These are phyloP conservation scores for Poecilia latipinna DNA, from an alignment of 2,113 vertebrate species.

Conservation along the genomic window DNA sequence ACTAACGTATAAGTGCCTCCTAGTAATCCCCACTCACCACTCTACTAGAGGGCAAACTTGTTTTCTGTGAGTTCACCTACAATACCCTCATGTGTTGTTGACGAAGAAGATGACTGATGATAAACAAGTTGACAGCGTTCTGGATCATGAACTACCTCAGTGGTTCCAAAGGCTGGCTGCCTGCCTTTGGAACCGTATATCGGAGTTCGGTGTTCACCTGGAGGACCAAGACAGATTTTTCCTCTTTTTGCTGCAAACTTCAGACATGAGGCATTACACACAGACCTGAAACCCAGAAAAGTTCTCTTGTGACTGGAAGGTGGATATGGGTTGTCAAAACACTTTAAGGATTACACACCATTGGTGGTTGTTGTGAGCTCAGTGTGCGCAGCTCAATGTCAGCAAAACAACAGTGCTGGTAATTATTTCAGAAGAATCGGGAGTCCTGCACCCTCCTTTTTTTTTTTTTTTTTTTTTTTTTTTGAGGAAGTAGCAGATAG, in stretches of 20 bases:
- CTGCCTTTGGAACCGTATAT: neutral
- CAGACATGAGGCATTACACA: neutral
- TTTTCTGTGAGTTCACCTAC: neutral
- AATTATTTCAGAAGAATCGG: neutral
- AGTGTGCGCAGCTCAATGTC: neutral
- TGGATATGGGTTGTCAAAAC: neutral
- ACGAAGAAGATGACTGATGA: neutral
- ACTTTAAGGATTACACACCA: neutral
- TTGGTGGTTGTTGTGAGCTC: neutral
- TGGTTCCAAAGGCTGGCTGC: neutral
- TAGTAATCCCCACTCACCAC: too few relatives aligned
- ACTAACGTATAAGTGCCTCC: neutral
- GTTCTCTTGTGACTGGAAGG: neutral
- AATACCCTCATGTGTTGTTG: neutral
- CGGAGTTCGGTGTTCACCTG: neutral
- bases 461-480: neutral
- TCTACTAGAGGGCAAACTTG: neutral
- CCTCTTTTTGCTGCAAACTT: neutral
- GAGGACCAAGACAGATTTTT: neutral
- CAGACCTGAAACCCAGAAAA: neutral
- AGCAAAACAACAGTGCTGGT: neutral
- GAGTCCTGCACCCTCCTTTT: too few relatives aligned
- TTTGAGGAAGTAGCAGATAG: neutral
- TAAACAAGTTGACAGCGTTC: neutral
- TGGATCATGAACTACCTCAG: conserved; percentile 2